phyloP scores from a whole-genome alignment of 2,113 vertebrate genomes.

The Rhipidura dahli region DNA sequence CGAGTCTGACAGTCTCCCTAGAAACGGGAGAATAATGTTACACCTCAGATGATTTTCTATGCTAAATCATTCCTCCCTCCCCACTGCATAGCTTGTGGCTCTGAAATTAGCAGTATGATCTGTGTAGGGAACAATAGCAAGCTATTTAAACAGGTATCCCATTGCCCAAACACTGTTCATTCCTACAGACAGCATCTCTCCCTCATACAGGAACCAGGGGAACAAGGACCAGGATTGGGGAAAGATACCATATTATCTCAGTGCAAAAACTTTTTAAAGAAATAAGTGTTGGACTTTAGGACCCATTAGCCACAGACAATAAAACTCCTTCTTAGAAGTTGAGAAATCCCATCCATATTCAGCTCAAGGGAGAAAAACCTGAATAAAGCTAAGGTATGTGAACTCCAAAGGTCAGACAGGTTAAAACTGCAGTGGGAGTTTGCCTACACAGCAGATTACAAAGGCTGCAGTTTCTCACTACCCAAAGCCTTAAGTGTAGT shows the following conservation, averaged over 20 bases:
- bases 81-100: background rate
- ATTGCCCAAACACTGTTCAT: background rate
- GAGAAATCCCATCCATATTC: background rate
- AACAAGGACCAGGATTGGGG: background rate
- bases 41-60: background rate
- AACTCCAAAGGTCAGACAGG: background rate
- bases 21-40: slow-evolving; percentile 38
- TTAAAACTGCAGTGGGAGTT: background rate
- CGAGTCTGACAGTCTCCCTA: slow-evolving; percentile 94
- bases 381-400: background rate
- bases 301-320: background rate
- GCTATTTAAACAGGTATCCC: background rate
- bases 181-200: background rate
- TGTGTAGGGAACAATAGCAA: slow-evolving; percentile 27
- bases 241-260: background rate
- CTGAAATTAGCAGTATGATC: slow-evolving; percentile 10
- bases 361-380: background rate
- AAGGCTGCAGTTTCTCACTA: background rate
- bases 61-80: background rate
- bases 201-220: background rate
- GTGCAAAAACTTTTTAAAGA: background rate
- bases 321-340: background rate
- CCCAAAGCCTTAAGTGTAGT: background rate
- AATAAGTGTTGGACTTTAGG: background rate
- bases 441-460: background rate